Evolutionary conservation across 2,888 invertebrate species (phyloP), one percentile per base, ranked within the genome.

Genomic region (Aleiodes testaceus): DNA sequence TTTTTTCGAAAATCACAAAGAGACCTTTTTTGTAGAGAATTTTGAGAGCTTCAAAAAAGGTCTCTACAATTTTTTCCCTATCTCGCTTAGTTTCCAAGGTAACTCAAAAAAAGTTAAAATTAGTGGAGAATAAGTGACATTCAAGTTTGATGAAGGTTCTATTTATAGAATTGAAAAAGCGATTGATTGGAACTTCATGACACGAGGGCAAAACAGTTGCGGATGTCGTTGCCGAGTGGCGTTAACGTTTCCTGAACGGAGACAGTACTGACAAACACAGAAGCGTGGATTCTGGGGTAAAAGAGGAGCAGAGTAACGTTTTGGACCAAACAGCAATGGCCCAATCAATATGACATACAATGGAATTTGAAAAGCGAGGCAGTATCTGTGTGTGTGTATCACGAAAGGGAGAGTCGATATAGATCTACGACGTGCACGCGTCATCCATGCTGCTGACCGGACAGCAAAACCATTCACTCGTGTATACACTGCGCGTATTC

Each of bases 211-310:
- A 18, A 61, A 61, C 49, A n/a, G 18, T 75, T 78, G 76, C 74
- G 78, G 75, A 79, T 77, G 77, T 78, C 78, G 77, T 78, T 80
- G 76, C 78, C 45, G 77, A 77, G 78, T 79, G 79, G 82, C 81
- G 78, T 81, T 82, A 82, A 84, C 83, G 81, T 82, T 85, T 86
- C 83, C 86, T 81, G 83, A 77, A 71, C 79, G 80, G 78, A 82
- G 82, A 79, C 79, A 78, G 79, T 74, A 74, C 78, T 47, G 70
- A 73, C 68, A 70, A 69, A 73, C 69, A 69, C 49, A 66, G 64
- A 73, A 45, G 47, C 47, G 36, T 6, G 7, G 6, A 36, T 36
- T 36, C 9, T 2, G 36, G 36, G 36, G 36, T 36, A 36, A 36
- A 36, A 36, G 36, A 36, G 36, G 61, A 59, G 59, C 63, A 59